Evolutionary conservation across 2,888 invertebrate species (phyloP), one percentile per base, ranked within the genome.

Genomic region (Hesperia comma): DNA sequence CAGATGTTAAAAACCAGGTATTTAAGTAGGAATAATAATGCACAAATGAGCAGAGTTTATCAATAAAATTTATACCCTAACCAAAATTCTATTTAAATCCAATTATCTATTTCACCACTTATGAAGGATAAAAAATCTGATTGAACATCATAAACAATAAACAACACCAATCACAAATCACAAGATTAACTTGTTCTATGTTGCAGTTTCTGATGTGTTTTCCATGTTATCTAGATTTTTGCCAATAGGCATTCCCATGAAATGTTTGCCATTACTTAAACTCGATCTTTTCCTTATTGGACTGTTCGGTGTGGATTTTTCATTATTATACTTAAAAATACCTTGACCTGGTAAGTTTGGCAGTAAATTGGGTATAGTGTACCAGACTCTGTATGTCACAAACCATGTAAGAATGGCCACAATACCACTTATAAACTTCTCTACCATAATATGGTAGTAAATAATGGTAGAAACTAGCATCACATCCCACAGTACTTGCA

Each of bases 381-480:
- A 97, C 96, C 96, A 96, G 75, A 95, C 94, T 69, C 95, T 94
- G 84, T 99, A 99, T 0, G 97, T 98, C 26, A 97, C 88, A 91
- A 96, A 98, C 99, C 99, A 99, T 40, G 97, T 96, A 6, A 96
- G 81, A 76, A 98, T 95, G 10, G 98, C 99, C 77, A 97, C 93
- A n/a, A 96, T 93, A 21, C 97, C 97, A 76, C 97, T 98, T 0
- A 97, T 84, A 69, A 99, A 95, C 84, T 99, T 99, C 84, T 99
- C 99, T 32, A 98, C 95, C 96, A 99, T 97, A 60, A 97, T 96
- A 85, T 99, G 99, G 88, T 98, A 99, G 85, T 99, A 99, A 7
- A 99, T 83, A 85, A 98, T 96, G 0, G 99, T 99, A 43, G 96
- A 96, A 4, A 98, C 93, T 56, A 99, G 92, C 98, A 99, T 99